phyloP scores from a whole-genome alignment of 2,888 invertebrate species.

The Cyrtodaria siliqua region DNA sequence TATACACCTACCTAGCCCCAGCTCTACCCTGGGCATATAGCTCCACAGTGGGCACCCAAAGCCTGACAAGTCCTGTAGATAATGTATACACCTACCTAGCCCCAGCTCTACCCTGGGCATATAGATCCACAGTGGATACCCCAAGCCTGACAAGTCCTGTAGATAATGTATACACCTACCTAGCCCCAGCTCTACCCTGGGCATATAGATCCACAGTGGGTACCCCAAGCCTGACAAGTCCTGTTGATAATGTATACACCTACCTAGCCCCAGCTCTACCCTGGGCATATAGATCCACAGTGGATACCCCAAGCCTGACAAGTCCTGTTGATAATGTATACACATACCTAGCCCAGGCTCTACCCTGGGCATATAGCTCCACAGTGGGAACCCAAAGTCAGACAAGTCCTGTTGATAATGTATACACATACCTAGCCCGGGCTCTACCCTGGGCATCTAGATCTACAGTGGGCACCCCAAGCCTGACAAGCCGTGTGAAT shows the following conservation, averaged over 20 bases:
- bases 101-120: conserved; percentile 98
- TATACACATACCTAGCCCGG: conserved; percentile 86
- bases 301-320: conserved; percentile 98
- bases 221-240: conserved; percentile 97
- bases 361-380: conserved; percentile 98
- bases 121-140: conserved; percentile 98
- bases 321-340: conserved; percentile 99
- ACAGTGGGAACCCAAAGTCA: conserved; percentile 98
- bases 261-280: too few relatives aligned
- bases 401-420: conserved; percentile 98
- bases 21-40: conserved; percentile 98
- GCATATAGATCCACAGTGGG: conserved; percentile 99
- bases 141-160: conserved; percentile 98
- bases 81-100: conserved; percentile 99
- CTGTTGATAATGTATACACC: conserved; percentile 99
- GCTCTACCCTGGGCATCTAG: conserved; percentile 98
- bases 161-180: conserved; percentile 95
- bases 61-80: conserved; percentile 97
- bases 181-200: conserved; percentile 91
- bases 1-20: conserved; percentile 90
- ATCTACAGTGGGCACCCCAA: conserved; percentile 99
- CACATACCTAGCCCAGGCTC: conserved; percentile 88
- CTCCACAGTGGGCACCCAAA: conserved; percentile 99
- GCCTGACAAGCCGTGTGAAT: conserved; percentile 97
- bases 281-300: conserved; percentile 98